These are phyloP conservation scores for Cepphus grylle DNA, from an alignment of 2,113 vertebrate species.

Conservation along the genomic window DNA sequence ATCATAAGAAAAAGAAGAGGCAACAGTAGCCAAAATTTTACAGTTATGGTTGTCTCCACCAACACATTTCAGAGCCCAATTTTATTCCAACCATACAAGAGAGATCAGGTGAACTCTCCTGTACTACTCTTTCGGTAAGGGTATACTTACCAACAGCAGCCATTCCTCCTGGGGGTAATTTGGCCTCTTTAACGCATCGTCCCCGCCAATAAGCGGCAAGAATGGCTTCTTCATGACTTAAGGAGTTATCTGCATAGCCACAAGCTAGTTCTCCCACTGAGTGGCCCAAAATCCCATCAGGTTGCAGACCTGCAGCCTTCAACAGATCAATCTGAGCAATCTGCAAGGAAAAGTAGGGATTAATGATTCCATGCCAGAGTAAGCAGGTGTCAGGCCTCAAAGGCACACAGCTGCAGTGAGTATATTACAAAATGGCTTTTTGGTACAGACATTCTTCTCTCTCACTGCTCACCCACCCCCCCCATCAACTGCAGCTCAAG, in stretches of 20 bases:
- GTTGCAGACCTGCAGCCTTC: conserved; percentile 81
- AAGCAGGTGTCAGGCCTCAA: neutral
- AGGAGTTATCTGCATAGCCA: conserved; percentile 90
- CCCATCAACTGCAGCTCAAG: neutral
- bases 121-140: neutral
- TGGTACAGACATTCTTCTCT: neutral
- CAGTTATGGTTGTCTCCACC: neutral
- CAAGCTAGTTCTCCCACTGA: conserved; percentile 94
- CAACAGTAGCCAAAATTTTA: neutral
- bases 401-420: neutral
- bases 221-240: conserved; percentile 86
- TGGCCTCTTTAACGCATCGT: conserved; percentile 88
- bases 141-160: conserved; percentile 89
- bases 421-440: neutral
- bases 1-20: neutral
- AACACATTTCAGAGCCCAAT: neutral
- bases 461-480: neutral
- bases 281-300: conserved; percentile 92
- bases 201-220: conserved; percentile 94
- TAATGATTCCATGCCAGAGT: neutral
- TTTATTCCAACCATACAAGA: neutral
- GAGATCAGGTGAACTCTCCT: neutral
- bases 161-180: conserved; percentile 88
- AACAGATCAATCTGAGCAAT: conserved; percentile 93
- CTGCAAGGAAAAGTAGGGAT: conserved; percentile 51